Base-by-base conservation (phyloP, 2,113 vertebrate species). In the rat (Rattus norvegicus) region DNA sequence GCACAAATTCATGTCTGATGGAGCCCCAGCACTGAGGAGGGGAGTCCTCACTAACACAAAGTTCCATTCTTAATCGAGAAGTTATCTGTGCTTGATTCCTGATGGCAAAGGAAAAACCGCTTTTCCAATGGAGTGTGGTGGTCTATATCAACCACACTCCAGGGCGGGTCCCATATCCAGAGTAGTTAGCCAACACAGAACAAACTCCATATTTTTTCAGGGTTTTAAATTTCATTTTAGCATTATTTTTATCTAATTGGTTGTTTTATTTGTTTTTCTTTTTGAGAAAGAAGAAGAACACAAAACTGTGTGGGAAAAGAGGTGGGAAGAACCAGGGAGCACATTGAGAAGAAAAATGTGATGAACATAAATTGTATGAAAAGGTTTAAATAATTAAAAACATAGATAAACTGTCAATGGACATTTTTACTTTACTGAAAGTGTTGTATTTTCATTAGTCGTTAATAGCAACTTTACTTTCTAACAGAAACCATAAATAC, bases 401-500 rank as follows among this genome's bases (percentile, higher is more conserved):
- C 11, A 81, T 56, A 87, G 56, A 67, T 61, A 84, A 91, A 84
- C 72, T 92, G 59, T 63, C 39, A 69, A 63, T 73, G 8, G 90
- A 69, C 30, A 81, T 75, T 96, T 79, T 79, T 89, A 54, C 61
- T 95, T 95, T 56, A 89, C 73, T 88, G 54, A 73, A 52, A 90
- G 79, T 86, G 7, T 16, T 83, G 49, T 33, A 91, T 19, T 87
- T 93, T 75, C 79, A 30, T 47, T 85, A 86, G 14, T 24, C 6
- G 43, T 90, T 92, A 43, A 30, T 30, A 54, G 49, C 26, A 56
- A 69, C 16, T 95, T 81, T 26, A 81, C 4, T 93, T 97, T 91
- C 69, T 81, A 88, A 63, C 85, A 59, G 61, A 80, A 91, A 76
- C 80, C 26, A 61, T 24, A 83, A 76, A 13, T 70, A 85, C 10